Evolutionary conservation across 2,888 invertebrate genomes (phyloP).

Genomic region (Clostera curtula): DNA sequence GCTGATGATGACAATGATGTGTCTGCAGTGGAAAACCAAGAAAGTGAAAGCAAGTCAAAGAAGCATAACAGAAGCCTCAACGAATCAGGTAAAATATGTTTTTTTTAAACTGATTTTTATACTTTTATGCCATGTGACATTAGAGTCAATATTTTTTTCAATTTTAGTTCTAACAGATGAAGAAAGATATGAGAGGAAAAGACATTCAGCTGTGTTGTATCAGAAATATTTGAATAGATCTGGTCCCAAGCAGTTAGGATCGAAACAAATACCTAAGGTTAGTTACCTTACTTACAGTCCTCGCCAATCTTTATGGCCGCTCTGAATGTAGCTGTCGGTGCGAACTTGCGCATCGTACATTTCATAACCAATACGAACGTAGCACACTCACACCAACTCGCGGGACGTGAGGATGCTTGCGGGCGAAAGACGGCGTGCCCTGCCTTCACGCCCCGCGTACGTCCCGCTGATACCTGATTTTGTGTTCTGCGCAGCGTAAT

Average conservation of each 20-base stretch:
- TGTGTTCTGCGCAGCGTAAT: too few species aligned
- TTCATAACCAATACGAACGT: too few species aligned
- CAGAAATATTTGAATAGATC: conserved; percentile 84
- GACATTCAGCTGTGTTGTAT: conserved; percentile 79
- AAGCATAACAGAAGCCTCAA: conserved; percentile 46
- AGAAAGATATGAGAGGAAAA: conserved; percentile 80
- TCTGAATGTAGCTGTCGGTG: too few species aligned
- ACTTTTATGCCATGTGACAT: not conserved
- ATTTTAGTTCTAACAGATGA: conserved; percentile 74
- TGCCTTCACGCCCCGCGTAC: too few species aligned
- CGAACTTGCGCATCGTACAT: too few species aligned
- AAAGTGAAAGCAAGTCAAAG: conserved; percentile 11
- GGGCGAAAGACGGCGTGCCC: too few species aligned
- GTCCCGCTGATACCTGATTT: too few species aligned
- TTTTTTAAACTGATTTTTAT: not conserved
- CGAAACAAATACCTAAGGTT: conserved; percentile 89
- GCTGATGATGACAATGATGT: conserved; percentile 13
- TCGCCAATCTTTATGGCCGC: too few species aligned
- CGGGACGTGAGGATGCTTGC: too few species aligned
- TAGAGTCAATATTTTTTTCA: conserved; percentile 4
- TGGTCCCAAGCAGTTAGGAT: conserved; percentile 87
- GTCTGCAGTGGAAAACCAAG: conserved; percentile 18
- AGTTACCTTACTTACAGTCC: too few species aligned
- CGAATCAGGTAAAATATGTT: conserved; percentile 45
- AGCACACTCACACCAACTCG: too few species aligned